These are phyloP conservation scores for Melipona bicolor DNA, from an alignment of 2,888 invertebrate species.

Conservation along the genomic window DNA sequence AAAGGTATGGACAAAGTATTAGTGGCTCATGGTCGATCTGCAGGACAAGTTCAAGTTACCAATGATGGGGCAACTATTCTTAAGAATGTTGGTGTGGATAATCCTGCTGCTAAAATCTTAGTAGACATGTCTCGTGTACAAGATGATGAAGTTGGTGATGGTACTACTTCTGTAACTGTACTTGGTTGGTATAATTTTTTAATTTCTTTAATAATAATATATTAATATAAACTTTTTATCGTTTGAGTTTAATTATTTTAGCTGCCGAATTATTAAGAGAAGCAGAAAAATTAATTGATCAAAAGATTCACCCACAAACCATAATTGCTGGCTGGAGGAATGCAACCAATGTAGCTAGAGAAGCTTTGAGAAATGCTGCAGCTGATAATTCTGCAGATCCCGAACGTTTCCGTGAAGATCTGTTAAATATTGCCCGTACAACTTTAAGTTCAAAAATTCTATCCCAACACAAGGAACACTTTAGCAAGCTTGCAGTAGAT, in stretches of 20 bases:
- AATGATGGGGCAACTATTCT: conserved; percentile 99
- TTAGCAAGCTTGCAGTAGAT: conserved; percentile 97
- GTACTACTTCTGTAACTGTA: conserved; percentile 99
- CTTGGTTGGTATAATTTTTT: conserved; percentile 85
- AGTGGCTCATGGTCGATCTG: conserved; percentile 91
- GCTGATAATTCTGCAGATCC: conserved; percentile 93
- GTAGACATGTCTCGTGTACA: conserved; percentile 99
- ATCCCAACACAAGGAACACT: conserved; percentile 98
- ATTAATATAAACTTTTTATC: not conserved
- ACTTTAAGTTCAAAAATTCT: conserved; percentile 99
- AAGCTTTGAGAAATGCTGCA: conserved; percentile 92
- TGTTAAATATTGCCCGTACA: conserved; percentile 98
- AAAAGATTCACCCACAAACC: conserved; percentile 99
- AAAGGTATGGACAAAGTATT: conserved; percentile 99
- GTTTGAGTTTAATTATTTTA: conserved; percentile 74
- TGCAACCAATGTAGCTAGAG: conserved; percentile 93
- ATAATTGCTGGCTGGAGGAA: conserved; percentile 98
- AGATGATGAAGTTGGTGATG: conserved; percentile 99
- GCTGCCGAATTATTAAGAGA: conserved; percentile 97
- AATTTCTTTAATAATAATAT: not conserved
- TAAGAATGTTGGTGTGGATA: conserved; percentile 98
- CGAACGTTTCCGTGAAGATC: conserved; percentile 92
- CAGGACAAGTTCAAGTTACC: conserved; percentile 96
- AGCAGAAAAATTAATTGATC: conserved; percentile 96
- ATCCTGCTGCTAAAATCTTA: conserved; percentile 99